phyloP scores from a whole-genome alignment of 2,888 invertebrate species.

The Aspidapion aeneum region DNA sequence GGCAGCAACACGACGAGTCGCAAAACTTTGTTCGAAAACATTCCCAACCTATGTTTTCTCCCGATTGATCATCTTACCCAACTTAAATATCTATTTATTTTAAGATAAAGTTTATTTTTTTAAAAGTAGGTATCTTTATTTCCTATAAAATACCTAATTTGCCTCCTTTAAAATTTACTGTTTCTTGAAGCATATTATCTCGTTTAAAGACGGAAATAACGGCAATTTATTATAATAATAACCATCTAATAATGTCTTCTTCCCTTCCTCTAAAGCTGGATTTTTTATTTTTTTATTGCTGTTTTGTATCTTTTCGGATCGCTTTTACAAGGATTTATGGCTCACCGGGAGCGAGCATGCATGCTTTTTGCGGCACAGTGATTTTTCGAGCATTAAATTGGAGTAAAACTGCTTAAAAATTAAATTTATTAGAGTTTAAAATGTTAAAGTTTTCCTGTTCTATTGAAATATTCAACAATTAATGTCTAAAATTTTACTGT shows the following conservation, averaged over 20 bases:
- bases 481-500: too few relatives aligned
- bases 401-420: not conserved
- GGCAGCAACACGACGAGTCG: too few relatives aligned
- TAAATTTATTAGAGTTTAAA: not conserved
- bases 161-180: not conserved
- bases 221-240: conserved; percentile 2
- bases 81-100: too few relatives aligned
- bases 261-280: not conserved
- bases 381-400: not conserved
- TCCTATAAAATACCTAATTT: too few relatives aligned
- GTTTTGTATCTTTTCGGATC: conserved; percentile 2
- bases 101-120: too few relatives aligned
- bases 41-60: too few relatives aligned
- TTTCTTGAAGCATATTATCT: not conserved
- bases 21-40: too few relatives aligned
- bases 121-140: too few relatives aligned
- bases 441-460: too few relatives aligned
- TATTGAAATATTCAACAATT: too few relatives aligned
- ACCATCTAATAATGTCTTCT: conserved; percentile 2
- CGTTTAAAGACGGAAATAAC: not conserved
- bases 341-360: not conserved
- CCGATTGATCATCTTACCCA: too few relatives aligned
- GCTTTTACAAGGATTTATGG: not conserved
- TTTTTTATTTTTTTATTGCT: conserved; percentile 21
- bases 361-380: not conserved